Percentiles rank a stretch among this genome's conserved stretches.
These are phyloP conservation scores for Poecilia velifera DNA, from an alignment of 2,797 vertebrate genomes.

Conservation along the genomic window DNA sequence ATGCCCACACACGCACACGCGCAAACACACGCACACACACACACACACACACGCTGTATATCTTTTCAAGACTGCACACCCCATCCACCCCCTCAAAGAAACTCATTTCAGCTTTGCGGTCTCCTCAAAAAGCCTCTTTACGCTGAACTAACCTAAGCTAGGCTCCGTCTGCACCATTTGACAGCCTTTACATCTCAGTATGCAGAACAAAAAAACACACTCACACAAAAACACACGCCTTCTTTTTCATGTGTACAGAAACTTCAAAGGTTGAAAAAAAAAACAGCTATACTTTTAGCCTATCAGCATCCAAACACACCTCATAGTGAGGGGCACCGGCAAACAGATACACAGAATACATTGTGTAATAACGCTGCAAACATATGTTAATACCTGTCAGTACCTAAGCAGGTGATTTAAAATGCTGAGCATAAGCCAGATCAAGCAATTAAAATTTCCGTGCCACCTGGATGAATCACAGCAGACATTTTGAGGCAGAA, in stretches of 20 bases:
- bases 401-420: slow-evolving; percentile 63
- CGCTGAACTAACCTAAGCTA: slow-evolving; percentile 77
- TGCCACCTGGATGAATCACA: slow-evolving; percentile 68
- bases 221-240: slow-evolving; percentile 31
- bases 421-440: slow-evolving; percentile 60
- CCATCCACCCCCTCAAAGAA: slow-evolving; percentile 75
- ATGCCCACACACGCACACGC: slow-evolving; percentile 24
- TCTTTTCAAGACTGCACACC: slow-evolving; percentile 65
- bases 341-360: slow-evolving; percentile 53
- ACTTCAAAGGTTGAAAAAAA: slow-evolving; percentile 53
- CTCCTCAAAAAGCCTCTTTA: slow-evolving; percentile 80
- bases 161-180: slow-evolving; percentile 74
- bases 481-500: slow-evolving; percentile 61
- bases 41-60: slow-evolving; percentile 51
- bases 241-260: slow-evolving; percentile 53
- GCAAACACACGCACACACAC: slow-evolving; percentile 37
- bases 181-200: slow-evolving; percentile 76
- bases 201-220: slow-evolving; percentile 61
- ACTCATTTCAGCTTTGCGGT: slow-evolving; percentile 76
- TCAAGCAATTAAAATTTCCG: slow-evolving; percentile 63
- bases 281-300: slow-evolving; percentile 41
- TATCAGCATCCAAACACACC: slow-evolving; percentile 54
- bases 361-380: slow-evolving; percentile 60
- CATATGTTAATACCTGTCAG: slow-evolving; percentile 64
- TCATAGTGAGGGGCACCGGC: slow-evolving; percentile 37